Evolutionary conservation across 1,140 invertebrate species (phyloP).

Genomic region (Batillaria attramentaria): DNA sequence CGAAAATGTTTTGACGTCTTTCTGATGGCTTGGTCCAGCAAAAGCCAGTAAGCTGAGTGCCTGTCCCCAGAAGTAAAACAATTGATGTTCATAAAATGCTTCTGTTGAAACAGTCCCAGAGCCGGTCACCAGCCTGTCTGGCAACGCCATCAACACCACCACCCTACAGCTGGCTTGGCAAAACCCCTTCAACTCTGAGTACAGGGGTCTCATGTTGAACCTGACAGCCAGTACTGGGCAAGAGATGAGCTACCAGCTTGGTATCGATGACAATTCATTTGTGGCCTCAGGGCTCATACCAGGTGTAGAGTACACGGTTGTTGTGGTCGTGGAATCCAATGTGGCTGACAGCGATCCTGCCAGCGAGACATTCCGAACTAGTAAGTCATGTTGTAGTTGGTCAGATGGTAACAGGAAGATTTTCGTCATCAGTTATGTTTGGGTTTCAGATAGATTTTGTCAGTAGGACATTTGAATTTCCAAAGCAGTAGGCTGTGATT

Average conservation of each 20-base stretch:
- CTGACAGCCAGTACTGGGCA: slow-evolving; percentile 30
- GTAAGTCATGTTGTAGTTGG: slow-evolving; percentile 43
- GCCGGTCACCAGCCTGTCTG: slow-evolving; percentile 37
- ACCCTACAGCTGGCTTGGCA: slow-evolving; percentile 36
- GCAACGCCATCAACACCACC: slow-evolving; percentile 40
- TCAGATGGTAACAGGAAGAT: no score
- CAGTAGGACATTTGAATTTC: no score
- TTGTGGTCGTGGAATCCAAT: slow-evolving; percentile 29
- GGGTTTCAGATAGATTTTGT: no score
- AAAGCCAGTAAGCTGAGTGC: no score
- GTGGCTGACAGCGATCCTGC: slow-evolving; percentile 30
- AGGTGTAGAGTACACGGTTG: slow-evolving; percentile 41
- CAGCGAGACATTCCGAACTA: slow-evolving; percentile 38
- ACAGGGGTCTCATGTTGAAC: slow-evolving; percentile 34
- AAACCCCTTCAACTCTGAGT: slow-evolving; percentile 39
- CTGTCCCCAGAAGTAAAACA: neutral
- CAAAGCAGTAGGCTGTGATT: no score
- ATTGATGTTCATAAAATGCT: neutral
- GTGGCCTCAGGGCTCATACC: slow-evolving; percentile 38
- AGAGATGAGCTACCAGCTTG: slow-evolving; percentile 9
- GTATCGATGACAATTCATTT: slow-evolving; percentile 2
- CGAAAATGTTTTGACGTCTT: no score
- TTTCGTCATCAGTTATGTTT: no score
- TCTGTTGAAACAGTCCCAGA: slow-evolving; percentile 48
- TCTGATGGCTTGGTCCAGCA: no score